Evolutionary conservation across 2,888 invertebrate species (phyloP), one percentile per base, ranked within the genome.

Genomic region (Parnassius glacialis): DNA sequence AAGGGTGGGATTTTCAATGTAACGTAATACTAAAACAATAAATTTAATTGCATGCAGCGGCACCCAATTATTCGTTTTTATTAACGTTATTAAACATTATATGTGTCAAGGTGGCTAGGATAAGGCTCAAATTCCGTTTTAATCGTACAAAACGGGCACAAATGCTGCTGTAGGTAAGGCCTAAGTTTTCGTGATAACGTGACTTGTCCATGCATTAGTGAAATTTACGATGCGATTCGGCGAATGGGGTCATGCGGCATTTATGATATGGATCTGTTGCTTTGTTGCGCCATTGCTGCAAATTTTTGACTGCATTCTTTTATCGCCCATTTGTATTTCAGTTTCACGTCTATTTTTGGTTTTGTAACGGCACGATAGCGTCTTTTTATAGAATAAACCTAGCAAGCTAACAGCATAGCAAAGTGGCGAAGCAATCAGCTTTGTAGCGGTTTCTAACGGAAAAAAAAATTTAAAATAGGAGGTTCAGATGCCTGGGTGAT

Each of bases 241-340:
- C 52, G 55, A 63, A 59, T 44, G 59, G 51, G 55, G 62, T 44
- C 59, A 59, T 64, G 59, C 63, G 59, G 59, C 57, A 59, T 52
- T 56, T 13, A 56, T 52, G 63, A 64, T 64, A 60, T 16, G 34
- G 13, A 60, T 64, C 63, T 57, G 12, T 1, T 64, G 57, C 57
- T 57, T 59, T 51, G 59, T 56, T 60, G 53, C 63, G 57, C 56
- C 34, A 64, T 53, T 59, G 63, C 63, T 64, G 57, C 58, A 62
- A 62, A 54, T 41, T 54, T 62, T 62, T 13, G 53, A 45, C 62
- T 62, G 62, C 62, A 63, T 59, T 63, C 43, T 44, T 52, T 53
- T 42, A n/a, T 10, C 11, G 12, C 20, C 52, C 45, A 47, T 25
- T 47, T 44, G 16, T 44, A 43, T 44, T 11, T 43, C 11, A 43